Base-by-base conservation (phyloP, 2,113 vertebrate species). In the Gadus macrocephalus region DNA sequence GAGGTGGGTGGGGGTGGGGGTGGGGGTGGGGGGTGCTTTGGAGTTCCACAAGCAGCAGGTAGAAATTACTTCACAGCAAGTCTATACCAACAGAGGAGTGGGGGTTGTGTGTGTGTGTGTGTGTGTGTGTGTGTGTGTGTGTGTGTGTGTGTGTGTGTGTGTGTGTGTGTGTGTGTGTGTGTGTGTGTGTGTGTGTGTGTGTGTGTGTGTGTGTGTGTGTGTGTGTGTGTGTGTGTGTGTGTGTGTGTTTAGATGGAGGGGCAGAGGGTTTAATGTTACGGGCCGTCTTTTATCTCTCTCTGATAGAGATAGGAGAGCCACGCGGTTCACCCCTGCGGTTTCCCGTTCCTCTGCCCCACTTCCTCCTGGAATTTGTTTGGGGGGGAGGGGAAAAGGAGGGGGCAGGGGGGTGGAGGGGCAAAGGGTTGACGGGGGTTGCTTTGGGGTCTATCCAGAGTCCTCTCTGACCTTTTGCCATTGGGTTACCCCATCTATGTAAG, bases 51-150 rank as follows among this genome's bases (percentile, higher is more conserved):
- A 88, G 72, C 92, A 91, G 91, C 91, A 92, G 92, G 91, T 90
- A 91, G 90, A 89, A 91, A 93, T 91, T 90, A 90, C 86, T 87
- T 91, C 90, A 91, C 92, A 92, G 91, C 89, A 81, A 87, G 91
- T 82, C 86, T 90, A 91, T 85, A 85, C 86, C 84, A 92, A 91
- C 89, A 86, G 87, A 71, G 73, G 85, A 88, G 77, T 78, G 72
- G 81, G 69, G 61, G 60, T 56, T 25, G 53, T 20, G 69, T 56
- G 53, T 69, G 72, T 71, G 77, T 63, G 53, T 76, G 76, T 62
- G 64, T 7, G 58, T 62, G 22, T 22, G 31, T 59, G 77, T 19
- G 35, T 17, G 69, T 56, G 53, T 69, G 71, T 71, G 77, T 63
- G 49, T 76, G 76, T 62, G 64, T 7, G 58, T 53, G 65, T 49